Base-by-base conservation (phyloP, 92 coral and sea anemone genomes). In the Siderastrea radians region DNA sequence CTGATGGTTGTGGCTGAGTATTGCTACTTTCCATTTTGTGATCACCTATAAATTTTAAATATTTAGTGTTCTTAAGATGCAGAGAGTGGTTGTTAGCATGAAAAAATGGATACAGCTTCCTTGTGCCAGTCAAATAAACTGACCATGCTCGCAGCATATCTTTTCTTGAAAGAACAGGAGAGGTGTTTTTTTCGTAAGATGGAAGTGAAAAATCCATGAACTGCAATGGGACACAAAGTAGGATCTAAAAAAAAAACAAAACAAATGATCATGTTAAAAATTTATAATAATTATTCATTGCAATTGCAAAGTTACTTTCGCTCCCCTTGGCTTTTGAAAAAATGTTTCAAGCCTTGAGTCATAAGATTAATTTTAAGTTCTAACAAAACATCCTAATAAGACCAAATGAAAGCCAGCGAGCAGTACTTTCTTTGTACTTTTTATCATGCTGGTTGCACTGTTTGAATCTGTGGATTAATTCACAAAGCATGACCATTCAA, bases 201-300 rank as follows among this genome's bases (percentile, higher is more conserved):
- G 87, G 87, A 46, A 90, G 64, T 17, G 76, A 44, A 49, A 79
- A 67, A 75, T 68, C 81, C 73, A 67, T 65, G n/a, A 57, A 61
- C 62, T 90, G 93, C 6, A 90, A 17, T 49, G 74, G 52, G 3
- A 91, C 87, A 44, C 72, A 52, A 58, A 86, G 15, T 2, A 90
- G 85, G 43, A 90, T 49, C 86, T 90, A 83, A 48, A 52, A 75
- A 60, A 14, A 0, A 73, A 49, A 49, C 11, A 3, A 8, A 12
- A 43, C 26, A 3, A 17, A 45, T 11, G 8, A 14, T 11, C 7
- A 45, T 49, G 1, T 10, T 47, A 13, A 59, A 59, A 7, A 11
- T 7, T 12, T 7, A 59, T 7, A 59, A 3, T 26, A 26, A 26
- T 26, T 26, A 26, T 26, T 26, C 38, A 26, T 26, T 26, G 38